Evolutionary conservation across 2,113 vertebrate genomes (phyloP).

Genomic region (Romanogobio albipinnatus): DNA sequence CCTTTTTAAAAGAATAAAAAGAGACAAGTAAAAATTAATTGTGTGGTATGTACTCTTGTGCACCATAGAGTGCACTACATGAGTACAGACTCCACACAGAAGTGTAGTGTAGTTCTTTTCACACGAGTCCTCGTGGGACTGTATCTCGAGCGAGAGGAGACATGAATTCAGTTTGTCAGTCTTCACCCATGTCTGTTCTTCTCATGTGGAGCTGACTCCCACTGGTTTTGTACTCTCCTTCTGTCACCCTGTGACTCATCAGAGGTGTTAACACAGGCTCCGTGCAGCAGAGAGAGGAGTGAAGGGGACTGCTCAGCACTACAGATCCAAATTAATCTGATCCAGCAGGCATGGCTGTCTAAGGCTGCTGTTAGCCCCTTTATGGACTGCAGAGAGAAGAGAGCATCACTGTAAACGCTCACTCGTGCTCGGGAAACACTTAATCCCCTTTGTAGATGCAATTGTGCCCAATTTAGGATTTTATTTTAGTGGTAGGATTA

Average conservation of each 20-base stretch:
- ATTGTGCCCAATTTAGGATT: slow-evolving; percentile 1
- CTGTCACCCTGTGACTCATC: slow-evolving; percentile 45
- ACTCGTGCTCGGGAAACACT: background rate
- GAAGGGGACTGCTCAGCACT: slow-evolving; percentile 26
- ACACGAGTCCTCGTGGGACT: background rate
- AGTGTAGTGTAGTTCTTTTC: background rate
- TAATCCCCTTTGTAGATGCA: background rate
- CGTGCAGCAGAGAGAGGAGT: slow-evolving; percentile 17
- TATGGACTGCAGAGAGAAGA: background rate
- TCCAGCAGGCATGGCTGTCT: background rate
- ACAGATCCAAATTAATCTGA: slow-evolving; percentile 21
- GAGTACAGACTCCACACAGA: background rate
- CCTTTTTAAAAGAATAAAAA: background rate
- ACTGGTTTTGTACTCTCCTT: slow-evolving; percentile 41
- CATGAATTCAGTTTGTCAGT: background rate
- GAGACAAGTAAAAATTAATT: background rate
- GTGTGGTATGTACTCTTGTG: background rate
- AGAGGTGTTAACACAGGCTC: background rate
- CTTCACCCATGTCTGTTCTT: slow-evolving; percentile 13
- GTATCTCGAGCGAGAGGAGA: background rate
- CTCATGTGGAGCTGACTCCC: slow-evolving; percentile 33
- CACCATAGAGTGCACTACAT: background rate
- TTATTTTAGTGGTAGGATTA: background rate
- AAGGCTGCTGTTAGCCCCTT: slow-evolving; percentile 5
- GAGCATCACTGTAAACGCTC: background rate